Base-by-base conservation (phyloP, 2,797 vertebrate species). In the Decapterus maruadsi region DNA sequence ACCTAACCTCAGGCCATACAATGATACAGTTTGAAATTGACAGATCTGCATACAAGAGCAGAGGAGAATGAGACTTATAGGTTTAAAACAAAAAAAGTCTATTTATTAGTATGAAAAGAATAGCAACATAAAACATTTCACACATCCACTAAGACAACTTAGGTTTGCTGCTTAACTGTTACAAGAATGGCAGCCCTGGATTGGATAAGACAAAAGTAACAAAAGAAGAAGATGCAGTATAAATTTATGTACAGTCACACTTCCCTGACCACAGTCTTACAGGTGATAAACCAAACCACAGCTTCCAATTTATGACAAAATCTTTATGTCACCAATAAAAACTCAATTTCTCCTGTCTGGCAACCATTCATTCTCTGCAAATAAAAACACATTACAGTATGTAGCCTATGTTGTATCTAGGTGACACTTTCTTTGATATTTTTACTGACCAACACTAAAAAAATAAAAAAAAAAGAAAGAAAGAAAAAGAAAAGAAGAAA, bases 241-340 rank as follows among this genome's bases (percentile, higher is more conserved):
- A 69, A 34, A 72, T 85, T 17, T 38, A 65, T 80, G 43, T 59
- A 31, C 31, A 57, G 51, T 50, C 20, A 63, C 29, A 61, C 46
- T 69, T 43, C 68, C 71, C 74, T 72, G 46, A 77, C 72, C 55
- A 73, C 55, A 74, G 45, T 73, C 69, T 34, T 68, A 43, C 62
- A 75, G 50, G 51, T 71, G 58, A 72, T 60, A 74, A 66, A 66
- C 43, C 14, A 76, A 78, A 71, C 55, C 8, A 2, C 26, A 54
- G 43, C 66, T 67, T 80, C 34, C 17, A 50, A 31, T 77, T 80
- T 36, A 78, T 56, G 45, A 51, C 43, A 48, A 9, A 3, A 29
- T 16, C 54, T 48, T 86, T 60, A 75, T 87, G 53, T 34, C 26
- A 73, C 57, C 63, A 65, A 76, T 78, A 72, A 77, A 84, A 83